phyloP scores from a whole-genome alignment of 2,797 vertebrate species.

The Amniataba percoides region DNA sequence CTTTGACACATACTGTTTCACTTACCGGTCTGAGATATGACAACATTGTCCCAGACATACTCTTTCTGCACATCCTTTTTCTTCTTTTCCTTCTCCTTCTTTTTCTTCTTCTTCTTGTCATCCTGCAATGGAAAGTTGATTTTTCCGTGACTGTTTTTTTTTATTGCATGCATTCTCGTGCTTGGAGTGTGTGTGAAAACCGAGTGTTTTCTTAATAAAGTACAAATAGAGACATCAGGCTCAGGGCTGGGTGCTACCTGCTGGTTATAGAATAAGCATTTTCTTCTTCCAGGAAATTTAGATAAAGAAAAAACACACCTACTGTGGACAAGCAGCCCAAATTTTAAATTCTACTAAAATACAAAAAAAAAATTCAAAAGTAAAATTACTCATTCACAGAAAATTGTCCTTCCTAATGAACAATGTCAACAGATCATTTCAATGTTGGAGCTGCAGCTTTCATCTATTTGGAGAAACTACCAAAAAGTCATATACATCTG shows the following conservation, averaged over 20 bases:
- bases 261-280: not conserved
- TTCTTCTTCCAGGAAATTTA: not conserved
- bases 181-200: not conserved
- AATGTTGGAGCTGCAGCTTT: too few relatives aligned
- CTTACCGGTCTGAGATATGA: constrained; percentile 57
- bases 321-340: not conserved
- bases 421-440: too few relatives aligned
- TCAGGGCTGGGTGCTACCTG: not conserved
- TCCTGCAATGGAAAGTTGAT: constrained; percentile 50
- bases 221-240: not conserved
- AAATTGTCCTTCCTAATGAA: too few relatives aligned
- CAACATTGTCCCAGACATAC: constrained; percentile 22
- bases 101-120: constrained; percentile 76
- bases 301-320: constrained; percentile 15
- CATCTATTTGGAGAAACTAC: too few relatives aligned
- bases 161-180: rapidly evolving
- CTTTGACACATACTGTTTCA: not conserved
- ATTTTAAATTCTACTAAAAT: too few relatives aligned
- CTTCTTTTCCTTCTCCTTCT: constrained; percentile 63
- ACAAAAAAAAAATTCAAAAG: too few relatives aligned
- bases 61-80: constrained; percentile 36
- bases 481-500: too few relatives aligned
- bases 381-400: too few relatives aligned
- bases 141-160: not conserved
- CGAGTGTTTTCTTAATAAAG: not conserved